These are phyloP conservation scores for Lanistes nyassanus DNA, from an alignment of 1,140 invertebrate genomes.

Conservation along the genomic window DNA sequence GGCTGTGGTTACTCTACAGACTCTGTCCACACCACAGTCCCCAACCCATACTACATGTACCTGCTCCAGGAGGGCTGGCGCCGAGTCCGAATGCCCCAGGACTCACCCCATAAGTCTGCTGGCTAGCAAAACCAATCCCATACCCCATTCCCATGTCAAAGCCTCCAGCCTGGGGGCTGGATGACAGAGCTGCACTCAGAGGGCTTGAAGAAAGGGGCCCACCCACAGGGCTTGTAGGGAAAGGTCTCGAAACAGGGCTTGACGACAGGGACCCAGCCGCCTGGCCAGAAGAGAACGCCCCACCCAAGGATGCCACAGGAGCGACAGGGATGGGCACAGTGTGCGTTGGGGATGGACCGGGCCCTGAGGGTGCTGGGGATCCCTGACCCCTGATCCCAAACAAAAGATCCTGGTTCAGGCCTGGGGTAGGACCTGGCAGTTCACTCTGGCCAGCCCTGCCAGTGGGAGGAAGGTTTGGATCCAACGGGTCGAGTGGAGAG, in stretches of 20 bases:
- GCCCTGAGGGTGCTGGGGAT: neutral
- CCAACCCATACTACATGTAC: neutral
- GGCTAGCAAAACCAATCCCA: too few species aligned
- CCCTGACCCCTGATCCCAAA: neutral
- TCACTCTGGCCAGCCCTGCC: neutral
- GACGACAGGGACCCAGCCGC: slow-evolving; percentile 17
- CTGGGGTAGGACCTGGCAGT: neutral
- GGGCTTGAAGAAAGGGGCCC: slow-evolving; percentile 14
- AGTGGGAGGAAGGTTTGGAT: slow-evolving; percentile 15
- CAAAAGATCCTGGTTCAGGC: slow-evolving; percentile 11
- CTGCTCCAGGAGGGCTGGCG: neutral
- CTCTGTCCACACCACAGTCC: neutral
- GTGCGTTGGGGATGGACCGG: neutral
- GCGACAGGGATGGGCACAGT: slow-evolving; percentile 22
- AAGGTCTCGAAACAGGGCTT: slow-evolving; percentile 4
- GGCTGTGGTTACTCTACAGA: too few species aligned
- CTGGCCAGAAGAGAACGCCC: neutral
- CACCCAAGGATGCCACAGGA: slow-evolving; percentile 13
- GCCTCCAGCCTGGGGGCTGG: slow-evolving; percentile 11
- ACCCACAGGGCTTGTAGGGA: neutral
- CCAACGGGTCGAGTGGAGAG: slow-evolving; percentile 31
- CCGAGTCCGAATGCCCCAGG: neutral
- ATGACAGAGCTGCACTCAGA: slow-evolving; percentile 11
- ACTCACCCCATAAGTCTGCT: neutral
- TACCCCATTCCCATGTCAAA: slow-evolving; percentile 1